Conservation (phyloP, 2,797 vertebrate species). For the Ataeniobius toweri region DNA sequence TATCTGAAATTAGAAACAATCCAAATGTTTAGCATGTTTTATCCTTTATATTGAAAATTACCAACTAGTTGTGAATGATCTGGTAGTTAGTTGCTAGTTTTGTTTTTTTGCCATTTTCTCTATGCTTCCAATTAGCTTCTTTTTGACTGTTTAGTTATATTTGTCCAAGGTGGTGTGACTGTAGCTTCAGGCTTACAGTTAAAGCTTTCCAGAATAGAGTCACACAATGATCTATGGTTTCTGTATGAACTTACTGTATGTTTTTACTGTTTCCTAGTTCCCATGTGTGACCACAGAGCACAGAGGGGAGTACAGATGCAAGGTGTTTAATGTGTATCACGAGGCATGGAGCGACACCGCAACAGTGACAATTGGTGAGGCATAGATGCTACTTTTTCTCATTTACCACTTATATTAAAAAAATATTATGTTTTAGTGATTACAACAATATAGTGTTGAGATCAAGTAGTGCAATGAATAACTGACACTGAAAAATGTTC, state of each 20-base stretch:
- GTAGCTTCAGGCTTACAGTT: not conserved
- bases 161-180: not conserved
- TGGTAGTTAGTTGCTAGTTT: not conserved
- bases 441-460: not conserved
- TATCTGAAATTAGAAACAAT: not conserved
- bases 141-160: not conserved
- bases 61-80: not conserved
- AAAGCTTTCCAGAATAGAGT: not conserved
- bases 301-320: slow-evolving; percentile 84
- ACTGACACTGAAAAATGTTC: not conserved
- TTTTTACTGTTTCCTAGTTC: slow-evolving; percentile 63
- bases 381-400: not conserved
- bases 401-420: not conserved
- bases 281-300: slow-evolving; percentile 83
- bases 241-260: not conserved
- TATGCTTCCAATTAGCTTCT: not conserved
- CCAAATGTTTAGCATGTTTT: not conserved
- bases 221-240: not conserved
- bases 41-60: not conserved
- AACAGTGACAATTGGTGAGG: slow-evolving; percentile 81
- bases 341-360: slow-evolving; percentile 81
- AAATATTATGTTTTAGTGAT: not conserved
- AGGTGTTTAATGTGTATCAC: slow-evolving; percentile 83
- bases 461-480: no score
- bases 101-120: not conserved